These are phyloP conservation scores for Siphamia tubifer DNA, from an alignment of 2,113 vertebrate species.

Conservation along the genomic window DNA sequence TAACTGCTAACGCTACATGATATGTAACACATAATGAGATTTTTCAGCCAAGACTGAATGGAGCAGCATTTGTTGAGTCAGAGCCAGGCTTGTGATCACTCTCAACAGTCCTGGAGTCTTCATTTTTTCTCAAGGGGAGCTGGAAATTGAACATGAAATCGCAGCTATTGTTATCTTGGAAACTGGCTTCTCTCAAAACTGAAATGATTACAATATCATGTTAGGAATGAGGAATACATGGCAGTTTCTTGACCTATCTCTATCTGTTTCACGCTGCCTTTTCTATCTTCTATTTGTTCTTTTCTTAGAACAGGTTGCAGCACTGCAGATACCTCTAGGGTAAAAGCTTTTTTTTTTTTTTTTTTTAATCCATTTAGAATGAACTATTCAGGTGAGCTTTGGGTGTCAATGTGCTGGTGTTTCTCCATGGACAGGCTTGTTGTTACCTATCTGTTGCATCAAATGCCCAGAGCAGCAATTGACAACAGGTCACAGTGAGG, in stretches of 20 bases:
- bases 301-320: constrained; percentile 14
- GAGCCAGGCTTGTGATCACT: neutral
- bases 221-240: neutral
- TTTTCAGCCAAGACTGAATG: constrained; percentile 30
- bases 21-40: constrained; percentile 23
- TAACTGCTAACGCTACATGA: constrained; percentile 28
- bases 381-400: constrained; percentile 18
- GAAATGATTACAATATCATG: constrained; percentile 9
- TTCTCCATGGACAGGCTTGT: neutral
- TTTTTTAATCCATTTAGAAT: constrained; percentile 31
- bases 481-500: constrained; percentile 11
- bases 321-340: constrained; percentile 12
- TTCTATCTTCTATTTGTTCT: neutral
- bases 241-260: neutral
- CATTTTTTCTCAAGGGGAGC: constrained; percentile 11
- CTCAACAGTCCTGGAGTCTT: neutral
- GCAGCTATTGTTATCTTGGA: constrained; percentile 2
- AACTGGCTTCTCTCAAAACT: neutral
- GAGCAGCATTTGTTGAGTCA: constrained; percentile 18
- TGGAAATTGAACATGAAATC: constrained; percentile 24
- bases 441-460: constrained; percentile 19
- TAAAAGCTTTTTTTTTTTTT: neutral
- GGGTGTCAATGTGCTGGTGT: neutral
- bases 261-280: constrained; percentile 14
- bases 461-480: neutral